phyloP scores from a whole-genome alignment of 2,113 vertebrate genomes.

The Microcebus jonahi region DNA sequence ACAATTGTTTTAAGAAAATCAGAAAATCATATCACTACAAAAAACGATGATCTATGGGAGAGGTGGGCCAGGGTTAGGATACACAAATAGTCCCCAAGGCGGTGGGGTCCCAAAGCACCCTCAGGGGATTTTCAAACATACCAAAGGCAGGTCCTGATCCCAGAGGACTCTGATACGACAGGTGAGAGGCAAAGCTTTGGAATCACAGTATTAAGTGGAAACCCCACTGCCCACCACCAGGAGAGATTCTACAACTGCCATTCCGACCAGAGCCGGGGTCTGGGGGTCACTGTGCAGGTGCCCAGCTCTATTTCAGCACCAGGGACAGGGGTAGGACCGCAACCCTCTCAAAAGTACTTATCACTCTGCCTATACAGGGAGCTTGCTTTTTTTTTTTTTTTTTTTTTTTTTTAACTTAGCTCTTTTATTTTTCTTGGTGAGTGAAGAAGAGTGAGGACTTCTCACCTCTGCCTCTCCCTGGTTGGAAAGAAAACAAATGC shows the following conservation, averaged over 20 bases:
- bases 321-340: conserved; percentile 30
- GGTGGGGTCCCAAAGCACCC: background rate
- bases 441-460: background rate
- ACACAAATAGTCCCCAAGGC: background rate
- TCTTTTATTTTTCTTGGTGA: background rate
- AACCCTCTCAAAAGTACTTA: rapidly evolving
- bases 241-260: background rate
- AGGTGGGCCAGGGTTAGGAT: background rate
- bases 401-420: background rate
- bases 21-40: background rate
- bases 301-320: conserved; percentile 62
- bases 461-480: background rate
- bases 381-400: background rate
- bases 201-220: background rate
- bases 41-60: background rate
- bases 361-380: rapidly evolving
- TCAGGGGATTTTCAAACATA: background rate
- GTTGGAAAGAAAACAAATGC: background rate
- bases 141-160: background rate
- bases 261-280: background rate
- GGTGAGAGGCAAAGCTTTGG: background rate
- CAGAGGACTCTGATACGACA: background rate
- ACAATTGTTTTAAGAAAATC: background rate
- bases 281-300: background rate
- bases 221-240: no score